These are phyloP conservation scores for Aphidius gifuensis DNA, from an alignment of 1,140 invertebrate species.

Conservation along the genomic window DNA sequence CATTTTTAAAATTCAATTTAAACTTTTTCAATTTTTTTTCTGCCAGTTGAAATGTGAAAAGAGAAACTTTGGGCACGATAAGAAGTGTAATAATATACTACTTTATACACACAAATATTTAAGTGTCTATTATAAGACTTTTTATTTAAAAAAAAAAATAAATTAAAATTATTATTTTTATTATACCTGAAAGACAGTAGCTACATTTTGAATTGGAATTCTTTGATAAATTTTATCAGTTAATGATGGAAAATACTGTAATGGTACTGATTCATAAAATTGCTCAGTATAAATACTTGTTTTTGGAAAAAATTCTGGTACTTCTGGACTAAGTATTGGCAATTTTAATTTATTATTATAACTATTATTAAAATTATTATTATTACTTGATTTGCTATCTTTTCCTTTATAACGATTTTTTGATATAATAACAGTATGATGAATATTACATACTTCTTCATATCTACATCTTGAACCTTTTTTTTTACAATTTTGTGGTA, in stretches of 20 bases:
- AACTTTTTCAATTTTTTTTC: too few relatives aligned
- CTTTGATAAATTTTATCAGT: constrained; percentile 33
- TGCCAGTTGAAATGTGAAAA: too few relatives aligned
- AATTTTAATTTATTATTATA: constrained; percentile 4
- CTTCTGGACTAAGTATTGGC: constrained; percentile 41
- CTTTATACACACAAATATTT: too few relatives aligned
- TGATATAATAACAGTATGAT: constrained; percentile 8
- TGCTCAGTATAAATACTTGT: constrained; percentile 17
- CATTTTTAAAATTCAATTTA: too few relatives aligned
- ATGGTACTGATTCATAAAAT: constrained; percentile 21
- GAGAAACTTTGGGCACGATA: too few relatives aligned
- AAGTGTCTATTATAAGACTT: too few relatives aligned
- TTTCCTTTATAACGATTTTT: constrained; percentile 18
- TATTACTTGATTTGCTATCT: constrained; percentile 9
- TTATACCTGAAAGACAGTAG: constrained; percentile 30
- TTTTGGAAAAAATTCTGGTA: constrained; percentile 50
- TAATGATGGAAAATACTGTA: constrained; percentile 34
- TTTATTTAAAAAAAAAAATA: too few relatives aligned
- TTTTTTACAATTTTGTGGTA: not conserved
- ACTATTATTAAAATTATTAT: not conserved
- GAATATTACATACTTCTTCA: constrained; percentile 19
- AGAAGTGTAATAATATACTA: too few relatives aligned
- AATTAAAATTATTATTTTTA: too few relatives aligned
- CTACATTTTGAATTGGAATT: constrained; percentile 25
- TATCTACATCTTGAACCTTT: not conserved